Evolutionary conservation across 2,113 vertebrate species (phyloP).

Genomic region (Jacana jacana): DNA sequence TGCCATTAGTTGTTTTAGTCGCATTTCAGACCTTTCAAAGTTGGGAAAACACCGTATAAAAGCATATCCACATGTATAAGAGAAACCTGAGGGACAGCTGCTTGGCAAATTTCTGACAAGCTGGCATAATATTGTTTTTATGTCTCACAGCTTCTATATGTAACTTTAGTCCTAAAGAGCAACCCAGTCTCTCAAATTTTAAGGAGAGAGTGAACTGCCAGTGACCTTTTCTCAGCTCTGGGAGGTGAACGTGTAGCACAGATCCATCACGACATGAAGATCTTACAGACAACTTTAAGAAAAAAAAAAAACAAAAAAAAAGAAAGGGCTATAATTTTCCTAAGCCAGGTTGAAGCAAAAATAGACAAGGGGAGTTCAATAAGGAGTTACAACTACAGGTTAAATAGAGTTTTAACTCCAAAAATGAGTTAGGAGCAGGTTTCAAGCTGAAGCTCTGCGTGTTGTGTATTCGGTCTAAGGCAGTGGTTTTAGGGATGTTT

Average conservation of each 20-base stretch:
- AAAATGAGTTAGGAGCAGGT: neutral
- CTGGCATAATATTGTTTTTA: slow-evolving; percentile 9
- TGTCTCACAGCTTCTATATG: slow-evolving; percentile 2
- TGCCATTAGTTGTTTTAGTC: neutral
- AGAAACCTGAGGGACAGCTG: slow-evolving; percentile 27
- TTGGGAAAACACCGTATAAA: neutral
- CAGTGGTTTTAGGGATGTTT: slow-evolving; percentile 27
- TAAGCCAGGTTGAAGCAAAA: neutral
- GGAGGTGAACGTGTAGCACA: slow-evolving; percentile 26
- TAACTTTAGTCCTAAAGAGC: slow-evolving; percentile 40
- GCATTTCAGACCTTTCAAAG: neutral
- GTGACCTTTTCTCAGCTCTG: slow-evolving; percentile 55
- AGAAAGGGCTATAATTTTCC: neutral
- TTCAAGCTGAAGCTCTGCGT: neutral
- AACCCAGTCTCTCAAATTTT: slow-evolving; percentile 35
- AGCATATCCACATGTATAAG: neutral
- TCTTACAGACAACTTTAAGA: neutral
- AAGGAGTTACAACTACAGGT: neutral
- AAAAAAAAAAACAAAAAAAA: neutral
- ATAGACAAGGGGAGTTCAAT: neutral
- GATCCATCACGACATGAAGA: slow-evolving; percentile 7
- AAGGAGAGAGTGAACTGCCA: slow-evolving; percentile 29
- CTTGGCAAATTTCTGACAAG: neutral
- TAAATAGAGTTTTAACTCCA: slow-evolving; percentile 5
- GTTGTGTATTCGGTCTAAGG: neutral